Conservation (phyloP, 2,888 invertebrate species). For the Calliphora vomitoria region DNA sequence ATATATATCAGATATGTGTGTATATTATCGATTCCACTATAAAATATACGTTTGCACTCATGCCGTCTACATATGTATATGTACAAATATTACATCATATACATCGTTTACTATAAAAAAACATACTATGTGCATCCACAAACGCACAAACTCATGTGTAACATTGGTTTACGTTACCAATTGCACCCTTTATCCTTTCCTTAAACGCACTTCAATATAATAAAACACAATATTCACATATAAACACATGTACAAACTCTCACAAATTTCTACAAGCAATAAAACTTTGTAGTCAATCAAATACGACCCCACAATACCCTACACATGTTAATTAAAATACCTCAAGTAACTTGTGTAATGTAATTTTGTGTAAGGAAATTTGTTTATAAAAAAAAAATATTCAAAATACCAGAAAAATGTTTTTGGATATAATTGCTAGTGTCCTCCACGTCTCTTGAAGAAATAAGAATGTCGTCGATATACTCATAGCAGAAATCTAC, state of each 20-base stretch:
- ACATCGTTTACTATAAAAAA: neutral
- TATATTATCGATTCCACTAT: conserved; percentile 41
- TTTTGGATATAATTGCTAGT: too few relatives aligned
- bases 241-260: neutral
- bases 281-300: neutral
- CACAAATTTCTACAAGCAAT: neutral
- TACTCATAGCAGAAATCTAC: too few relatives aligned
- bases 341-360: neutral
- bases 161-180: conserved; percentile 7
- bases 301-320: neutral
- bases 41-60: conserved; percentile 11
- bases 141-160: neutral
- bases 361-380: too few relatives aligned
- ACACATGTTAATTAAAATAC: too few relatives aligned
- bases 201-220: conserved; percentile 39
- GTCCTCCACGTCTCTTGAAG: too few relatives aligned
- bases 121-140: neutral
- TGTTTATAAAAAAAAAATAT: too few relatives aligned
- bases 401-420: too few relatives aligned
- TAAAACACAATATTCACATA: conserved; percentile 12
- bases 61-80: neutral
- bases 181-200: conserved; percentile 11
- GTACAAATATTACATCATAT: conserved; percentile 1
- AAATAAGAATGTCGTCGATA: too few relatives aligned
- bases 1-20: conserved; percentile 10